Evolutionary conservation across 1,140 invertebrate species (phyloP).

Genomic region (Drosophila baimaii): DNA sequence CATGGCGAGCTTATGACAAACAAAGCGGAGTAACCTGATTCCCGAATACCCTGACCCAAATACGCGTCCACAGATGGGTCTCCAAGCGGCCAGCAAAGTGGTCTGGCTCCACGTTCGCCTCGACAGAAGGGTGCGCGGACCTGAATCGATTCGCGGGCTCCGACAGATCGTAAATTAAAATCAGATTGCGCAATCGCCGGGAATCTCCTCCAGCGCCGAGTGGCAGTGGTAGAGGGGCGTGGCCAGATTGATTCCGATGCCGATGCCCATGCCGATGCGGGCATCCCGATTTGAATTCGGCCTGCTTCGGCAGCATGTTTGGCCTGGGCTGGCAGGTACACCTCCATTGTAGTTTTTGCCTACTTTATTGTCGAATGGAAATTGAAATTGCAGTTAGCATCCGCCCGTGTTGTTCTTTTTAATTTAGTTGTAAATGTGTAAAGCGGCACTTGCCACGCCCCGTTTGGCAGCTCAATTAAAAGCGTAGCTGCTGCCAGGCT

Average conservation of each 20-base stretch:
- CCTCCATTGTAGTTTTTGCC: slow-evolving; percentile 63
- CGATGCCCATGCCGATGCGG: slow-evolving; percentile 14
- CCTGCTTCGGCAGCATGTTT: slow-evolving; percentile 64
- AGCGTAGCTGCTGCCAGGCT: slow-evolving; percentile 61
- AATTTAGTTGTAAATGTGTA: slow-evolving; percentile 83
- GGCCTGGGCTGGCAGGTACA: slow-evolving; percentile 54
- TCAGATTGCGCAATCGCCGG: slow-evolving; percentile 76
- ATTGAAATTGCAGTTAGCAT: slow-evolving; percentile 82
- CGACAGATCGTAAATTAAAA: slow-evolving; percentile 78
- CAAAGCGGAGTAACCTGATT: slow-evolving; percentile 15
- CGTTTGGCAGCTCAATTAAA: slow-evolving; percentile 82
- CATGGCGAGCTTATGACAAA: neutral
- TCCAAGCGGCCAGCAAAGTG: neutral
- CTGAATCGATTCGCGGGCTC: slow-evolving; percentile 42
- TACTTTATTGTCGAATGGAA: slow-evolving; percentile 82
- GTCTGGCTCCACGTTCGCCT: neutral
- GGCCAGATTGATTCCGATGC: slow-evolving; percentile 45
- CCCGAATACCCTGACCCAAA: slow-evolving; percentile 20
- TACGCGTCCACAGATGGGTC: neutral
- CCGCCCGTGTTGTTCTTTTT: slow-evolving; percentile 54
- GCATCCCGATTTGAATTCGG: slow-evolving; percentile 34
- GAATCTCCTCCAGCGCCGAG: slow-evolving; percentile 64
- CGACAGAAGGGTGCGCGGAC: slow-evolving; percentile 8
- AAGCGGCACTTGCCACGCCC: slow-evolving; percentile 79
- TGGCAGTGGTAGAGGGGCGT: slow-evolving; percentile 26